phyloP scores from a whole-genome alignment of 2,113 vertebrate genomes.

The Isichthys henryi region DNA sequence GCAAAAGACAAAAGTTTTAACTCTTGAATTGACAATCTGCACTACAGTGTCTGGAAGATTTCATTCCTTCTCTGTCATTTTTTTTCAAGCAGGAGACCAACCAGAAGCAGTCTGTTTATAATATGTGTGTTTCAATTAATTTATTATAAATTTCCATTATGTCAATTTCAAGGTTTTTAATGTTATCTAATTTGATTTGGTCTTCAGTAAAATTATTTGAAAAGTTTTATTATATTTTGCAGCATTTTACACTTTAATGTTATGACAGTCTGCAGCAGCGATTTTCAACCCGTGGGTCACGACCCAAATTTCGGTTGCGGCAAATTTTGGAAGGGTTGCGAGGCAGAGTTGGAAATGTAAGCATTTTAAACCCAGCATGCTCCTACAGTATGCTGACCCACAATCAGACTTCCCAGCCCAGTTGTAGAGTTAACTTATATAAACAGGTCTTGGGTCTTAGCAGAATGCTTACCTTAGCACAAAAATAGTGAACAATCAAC shows the following conservation, averaged over 20 bases:
- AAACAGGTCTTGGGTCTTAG: too few species aligned
- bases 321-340: too few species aligned
- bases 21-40: neutral
- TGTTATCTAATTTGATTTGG: neutral
- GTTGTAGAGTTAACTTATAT: too few species aligned
- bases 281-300: too few species aligned
- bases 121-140: neutral
- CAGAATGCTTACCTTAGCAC: too few species aligned
- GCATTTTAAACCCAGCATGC: too few species aligned
- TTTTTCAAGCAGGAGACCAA: neutral
- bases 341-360: too few species aligned
- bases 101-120: neutral
- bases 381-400: too few species aligned
- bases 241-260: neutral
- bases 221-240: neutral
- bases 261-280: neutral
- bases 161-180: neutral
- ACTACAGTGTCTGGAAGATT: neutral
- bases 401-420: too few species aligned
- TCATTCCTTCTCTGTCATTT: neutral
- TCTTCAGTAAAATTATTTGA: neutral
- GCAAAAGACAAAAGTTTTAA: neutral
- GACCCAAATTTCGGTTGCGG: too few species aligned
- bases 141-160: neutral
- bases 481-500: too few species aligned